These are phyloP conservation scores for Todiramphus chloris DNA, from an alignment of 2,113 vertebrate genomes.

Conservation along the genomic window DNA sequence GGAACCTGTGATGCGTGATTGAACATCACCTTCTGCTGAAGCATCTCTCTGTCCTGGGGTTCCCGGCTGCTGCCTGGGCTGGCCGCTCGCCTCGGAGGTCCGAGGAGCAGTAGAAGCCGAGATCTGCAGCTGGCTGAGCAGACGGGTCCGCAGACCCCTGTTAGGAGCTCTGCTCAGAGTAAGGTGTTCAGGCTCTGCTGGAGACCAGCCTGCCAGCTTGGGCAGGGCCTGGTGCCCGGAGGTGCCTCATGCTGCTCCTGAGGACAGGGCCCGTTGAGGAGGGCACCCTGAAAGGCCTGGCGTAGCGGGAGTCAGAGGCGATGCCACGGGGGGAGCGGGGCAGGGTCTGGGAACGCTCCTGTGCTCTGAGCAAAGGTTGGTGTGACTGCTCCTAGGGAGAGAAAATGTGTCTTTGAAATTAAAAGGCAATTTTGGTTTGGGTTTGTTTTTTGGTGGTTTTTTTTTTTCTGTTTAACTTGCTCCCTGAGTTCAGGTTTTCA, in stretches of 20 bases:
- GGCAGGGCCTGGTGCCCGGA: not conserved
- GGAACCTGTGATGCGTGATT: not conserved
- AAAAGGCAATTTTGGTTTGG: not conserved
- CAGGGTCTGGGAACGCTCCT: not conserved
- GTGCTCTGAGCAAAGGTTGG: not conserved
- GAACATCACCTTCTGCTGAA: not conserved
- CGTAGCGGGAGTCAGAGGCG: not conserved
- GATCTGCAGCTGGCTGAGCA: not conserved
- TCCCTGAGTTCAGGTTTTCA: slow-evolving; percentile 53
- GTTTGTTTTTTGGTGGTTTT: no score
- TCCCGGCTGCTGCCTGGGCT: not conserved
- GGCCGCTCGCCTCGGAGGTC: not conserved
- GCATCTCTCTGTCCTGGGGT: not conserved
- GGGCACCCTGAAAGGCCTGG: not conserved
- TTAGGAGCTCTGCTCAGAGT: not conserved
- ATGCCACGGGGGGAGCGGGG: accelerated
- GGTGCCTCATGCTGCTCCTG: not conserved
- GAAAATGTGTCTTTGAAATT: not conserved
- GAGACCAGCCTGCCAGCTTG: not conserved
- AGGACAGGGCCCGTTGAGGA: not conserved
- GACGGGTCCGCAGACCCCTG: accelerated
- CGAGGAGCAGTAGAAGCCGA: not conserved
- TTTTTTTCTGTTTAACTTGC: slow-evolving; percentile 28
- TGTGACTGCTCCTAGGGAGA: not conserved
- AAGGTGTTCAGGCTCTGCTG: not conserved